Percentiles rank a stretch among this genome's conserved stretches.
Conservation (phyloP, 2,797 vertebrate genomes). For the Leuciscus waleckii region DNA sequence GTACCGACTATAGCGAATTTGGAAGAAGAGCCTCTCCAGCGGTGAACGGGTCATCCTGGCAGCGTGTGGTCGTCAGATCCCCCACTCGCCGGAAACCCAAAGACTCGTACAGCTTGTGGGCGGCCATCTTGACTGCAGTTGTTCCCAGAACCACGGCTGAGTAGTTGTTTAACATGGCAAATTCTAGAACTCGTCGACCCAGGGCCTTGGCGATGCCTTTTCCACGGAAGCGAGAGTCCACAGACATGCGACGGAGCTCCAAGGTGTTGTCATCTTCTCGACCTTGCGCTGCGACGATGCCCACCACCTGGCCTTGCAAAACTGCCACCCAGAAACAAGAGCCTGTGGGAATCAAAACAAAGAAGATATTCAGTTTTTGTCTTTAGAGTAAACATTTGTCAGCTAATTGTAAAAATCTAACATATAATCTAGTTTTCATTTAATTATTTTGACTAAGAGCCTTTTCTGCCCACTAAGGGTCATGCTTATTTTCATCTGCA, state of each 20-base stretch:
- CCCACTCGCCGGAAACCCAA: conserved; percentile 95
- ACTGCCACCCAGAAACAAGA: conserved; percentile 99
- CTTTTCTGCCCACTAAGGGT: neutral
- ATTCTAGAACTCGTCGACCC: conserved; percentile 96
- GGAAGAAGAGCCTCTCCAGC: conserved; percentile 97
- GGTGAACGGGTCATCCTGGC: conserved; percentile 94
- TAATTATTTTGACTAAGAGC: neutral
- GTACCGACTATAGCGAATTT: conserved; percentile 98
- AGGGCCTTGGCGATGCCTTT: conserved; percentile 97
- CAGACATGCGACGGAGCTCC: conserved; percentile 97
- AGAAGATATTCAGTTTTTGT: neutral
- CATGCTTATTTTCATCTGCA: neutral
- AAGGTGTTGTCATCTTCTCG: conserved; percentile 93
- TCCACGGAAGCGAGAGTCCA: conserved; percentile 94
- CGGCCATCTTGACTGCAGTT: conserved; percentile 96
- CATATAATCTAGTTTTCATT: neutral
- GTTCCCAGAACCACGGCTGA: conserved; percentile 95
- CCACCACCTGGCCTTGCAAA: conserved; percentile 92
- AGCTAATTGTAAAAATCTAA: neutral
- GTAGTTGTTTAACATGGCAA: conserved; percentile 94
- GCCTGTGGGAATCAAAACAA: conserved; percentile 76
- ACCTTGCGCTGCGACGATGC: conserved; percentile 93
- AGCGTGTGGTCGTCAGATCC: conserved; percentile 88
- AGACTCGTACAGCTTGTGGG: conserved; percentile 98
- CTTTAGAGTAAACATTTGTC: neutral